phyloP scores from a whole-genome alignment of 2,888 invertebrate species.

The Sminthurinus aureus region DNA sequence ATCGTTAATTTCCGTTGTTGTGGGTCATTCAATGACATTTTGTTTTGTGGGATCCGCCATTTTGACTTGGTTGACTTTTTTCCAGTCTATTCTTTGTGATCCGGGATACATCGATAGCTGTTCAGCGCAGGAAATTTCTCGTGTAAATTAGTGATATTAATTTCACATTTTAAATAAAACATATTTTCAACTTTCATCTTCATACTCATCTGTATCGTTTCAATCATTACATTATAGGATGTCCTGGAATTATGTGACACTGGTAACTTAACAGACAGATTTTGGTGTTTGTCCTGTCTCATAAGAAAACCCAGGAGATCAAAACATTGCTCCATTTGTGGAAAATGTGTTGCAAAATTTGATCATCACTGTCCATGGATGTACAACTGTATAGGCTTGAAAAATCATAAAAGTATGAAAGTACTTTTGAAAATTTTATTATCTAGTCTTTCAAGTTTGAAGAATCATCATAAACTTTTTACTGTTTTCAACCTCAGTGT shows the following conservation, averaged over 20 bases:
- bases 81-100: neutral
- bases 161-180: neutral
- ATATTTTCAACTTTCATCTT: neutral
- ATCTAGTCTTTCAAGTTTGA: slow-evolving; percentile 34
- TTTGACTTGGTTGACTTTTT: neutral
- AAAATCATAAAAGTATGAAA: slow-evolving; percentile 75
- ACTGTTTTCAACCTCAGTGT: slow-evolving; percentile 67
- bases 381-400: slow-evolving; percentile 93
- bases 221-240: slow-evolving; percentile 68
- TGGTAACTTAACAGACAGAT: slow-evolving; percentile 84
- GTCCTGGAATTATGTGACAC: slow-evolving; percentile 91
- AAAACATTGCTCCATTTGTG: slow-evolving; percentile 96
- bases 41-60: neutral
- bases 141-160: neutral
- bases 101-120: slow-evolving; percentile 3
- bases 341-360: slow-evolving; percentile 93
- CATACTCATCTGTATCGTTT: neutral
- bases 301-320: slow-evolving; percentile 92
- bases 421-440: slow-evolving; percentile 73
- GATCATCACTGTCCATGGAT: slow-evolving; percentile 99
- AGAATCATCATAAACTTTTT: slow-evolving; percentile 71
- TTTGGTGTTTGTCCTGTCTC: slow-evolving; percentile 96
- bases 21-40: neutral
- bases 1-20: neutral
- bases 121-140: neutral